Evolutionary conservation across 2,797 vertebrate species (phyloP).

Genomic region (Poeciliopsis presidionis): DNA sequence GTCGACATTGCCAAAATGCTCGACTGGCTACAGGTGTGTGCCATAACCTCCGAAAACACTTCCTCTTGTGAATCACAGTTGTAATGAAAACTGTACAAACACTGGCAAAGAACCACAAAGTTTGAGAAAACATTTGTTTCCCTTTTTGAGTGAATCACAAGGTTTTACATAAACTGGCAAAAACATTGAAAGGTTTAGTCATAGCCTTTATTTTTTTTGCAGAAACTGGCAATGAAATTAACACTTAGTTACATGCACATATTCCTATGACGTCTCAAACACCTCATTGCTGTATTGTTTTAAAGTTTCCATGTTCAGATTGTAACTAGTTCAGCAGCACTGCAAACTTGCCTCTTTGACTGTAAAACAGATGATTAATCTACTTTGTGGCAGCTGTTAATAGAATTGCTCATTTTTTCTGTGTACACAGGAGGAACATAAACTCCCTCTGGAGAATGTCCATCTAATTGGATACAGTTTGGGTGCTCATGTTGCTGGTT

Average conservation of each 20-base stretch:
- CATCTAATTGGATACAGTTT: conserved; percentile 98
- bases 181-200: background rate
- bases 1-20: conserved; percentile 84
- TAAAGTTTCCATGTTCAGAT: background rate
- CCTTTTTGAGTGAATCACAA: background rate
- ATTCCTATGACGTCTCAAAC: background rate
- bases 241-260: background rate
- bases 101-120: background rate
- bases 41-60: background rate
- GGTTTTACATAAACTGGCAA: background rate
- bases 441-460: conserved; percentile 84
- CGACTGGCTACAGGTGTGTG: conserved; percentile 91
- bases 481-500: conserved; percentile 94
- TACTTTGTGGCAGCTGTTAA: conserved; percentile 50
- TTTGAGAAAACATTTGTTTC: background rate
- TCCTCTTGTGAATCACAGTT: background rate
- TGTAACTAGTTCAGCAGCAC: conserved; percentile 26
- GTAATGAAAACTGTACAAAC: background rate
- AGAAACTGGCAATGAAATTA: background rate
- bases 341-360: conserved; percentile 27
- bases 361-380: conserved; percentile 30
- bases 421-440: conserved; percentile 82
- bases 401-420: background rate
- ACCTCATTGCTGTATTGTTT: background rate
- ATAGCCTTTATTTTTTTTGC: background rate